Evolutionary conservation across 1,140 invertebrate species (phyloP), one percentile per base, ranked within the genome.

Genomic region (Panagrolaimus sp.): DNA sequence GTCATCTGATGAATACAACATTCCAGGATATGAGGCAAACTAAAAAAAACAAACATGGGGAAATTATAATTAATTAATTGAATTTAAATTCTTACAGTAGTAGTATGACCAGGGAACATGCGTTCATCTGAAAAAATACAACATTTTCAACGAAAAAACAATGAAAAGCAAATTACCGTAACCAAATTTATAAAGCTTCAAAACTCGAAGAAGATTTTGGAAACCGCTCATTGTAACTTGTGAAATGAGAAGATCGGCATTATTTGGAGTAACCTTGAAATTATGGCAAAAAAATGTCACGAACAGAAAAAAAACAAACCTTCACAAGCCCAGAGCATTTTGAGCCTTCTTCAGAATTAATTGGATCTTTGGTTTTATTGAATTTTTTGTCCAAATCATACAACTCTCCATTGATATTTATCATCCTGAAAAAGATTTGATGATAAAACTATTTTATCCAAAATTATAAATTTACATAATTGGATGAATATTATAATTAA

Each of bases 1-100:
- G 76, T 94, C 92, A 83, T 96, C 92, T 58, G 90, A 89, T 43
- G 92, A 94, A 44, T 89, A 89, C 0, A 95, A 78, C 0, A 89
- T 88, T 15, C 90, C 93, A 0, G 93, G 93, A 83, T 94, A 95
- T 0, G 91, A 90, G 0, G 91, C 90, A 83, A 93, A 91, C 6
- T 88, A 87, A 67, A 91, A 80, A 58, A 15, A 9, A 9, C 44
- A 9, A 9, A 8, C 44, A 9, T 8, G n/a, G n/a, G n/a, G n/a
- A n/a, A n/a, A n/a, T n/a, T n/a, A n/a, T n/a, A n/a, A n/a, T n/a
- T n/a, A n/a, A n/a, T n/a, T n/a, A n/a, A n/a, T n/a, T n/a, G n/a
- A n/a, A n/a, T n/a, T n/a, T n/a, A n/a, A n/a, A n/a, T n/a, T n/a
- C n/a, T n/a, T n/a, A n/a, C n/a, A 15, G 52, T 58, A 1, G 71